Percentiles rank a stretch among this genome's conserved stretches.
Conservation (phyloP, 2,888 invertebrate species). For the Mechanitis mazaeus region DNA sequence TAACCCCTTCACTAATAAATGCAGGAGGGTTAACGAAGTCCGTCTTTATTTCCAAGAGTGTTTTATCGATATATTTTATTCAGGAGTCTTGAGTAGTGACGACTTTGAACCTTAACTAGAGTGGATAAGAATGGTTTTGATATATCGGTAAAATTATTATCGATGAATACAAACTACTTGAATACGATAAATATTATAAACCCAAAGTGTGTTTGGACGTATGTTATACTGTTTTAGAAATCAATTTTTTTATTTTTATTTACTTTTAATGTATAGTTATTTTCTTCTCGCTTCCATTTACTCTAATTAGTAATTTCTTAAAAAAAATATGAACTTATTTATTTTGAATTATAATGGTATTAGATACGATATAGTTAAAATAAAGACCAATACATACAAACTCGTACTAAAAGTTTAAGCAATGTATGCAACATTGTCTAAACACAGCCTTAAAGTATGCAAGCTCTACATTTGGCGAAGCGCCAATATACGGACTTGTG, state of each 20-base stretch:
- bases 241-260: no score
- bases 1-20: conserved; percentile 41
- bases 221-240: neutral
- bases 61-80: conserved; percentile 58
- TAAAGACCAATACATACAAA: neutral
- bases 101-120: conserved; percentile 14
- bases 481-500: conserved; percentile 36
- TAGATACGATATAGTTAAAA: neutral
- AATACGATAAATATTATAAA: conserved; percentile 5
- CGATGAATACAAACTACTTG: conserved; percentile 3
- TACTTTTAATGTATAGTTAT: no score
- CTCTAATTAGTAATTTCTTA: no score
- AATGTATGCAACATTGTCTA: conserved; percentile 8
- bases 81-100: conserved; percentile 31
- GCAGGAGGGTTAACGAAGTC: conserved; percentile 37
- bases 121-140: neutral
- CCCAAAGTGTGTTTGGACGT: neutral
- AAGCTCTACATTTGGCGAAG: conserved; percentile 30
- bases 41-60: conserved; percentile 41
- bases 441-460: conserved; percentile 10
- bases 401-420: neutral
- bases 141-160: conserved; percentile 1
- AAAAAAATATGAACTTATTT: neutral
- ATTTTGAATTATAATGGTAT: neutral
- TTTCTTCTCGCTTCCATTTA: no score